Conservation (phyloP, 2,113 vertebrate genomes). For the Felis catus region F.catus_Fca126_mat1.0 CM031418.1:53718001-53718500, state of each 20-base stretch:
- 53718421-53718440: slow-evolving; percentile 68
- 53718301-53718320: background rate
- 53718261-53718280: background rate
- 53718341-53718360: background rate
- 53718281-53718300: background rate
- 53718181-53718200: background rate
- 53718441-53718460: slow-evolving; percentile 49
- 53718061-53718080: background rate
- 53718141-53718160: background rate
- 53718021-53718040: background rate
- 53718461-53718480: slow-evolving; percentile 36
- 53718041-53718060: background rate
- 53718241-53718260: background rate
- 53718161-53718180: background rate
- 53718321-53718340: background rate
- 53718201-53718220: background rate
- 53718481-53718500: slow-evolving; percentile 23
- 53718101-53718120: background rate
- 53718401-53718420: slow-evolving; percentile 59
- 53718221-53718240: background rate
- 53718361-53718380: background rate
- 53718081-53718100: background rate
- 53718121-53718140: background rate
- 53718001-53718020: background rate
- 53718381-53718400: background rate